phyloP scores from a whole-genome alignment of 2,888 invertebrate species.

The Polydrusus cervinus region DNA sequence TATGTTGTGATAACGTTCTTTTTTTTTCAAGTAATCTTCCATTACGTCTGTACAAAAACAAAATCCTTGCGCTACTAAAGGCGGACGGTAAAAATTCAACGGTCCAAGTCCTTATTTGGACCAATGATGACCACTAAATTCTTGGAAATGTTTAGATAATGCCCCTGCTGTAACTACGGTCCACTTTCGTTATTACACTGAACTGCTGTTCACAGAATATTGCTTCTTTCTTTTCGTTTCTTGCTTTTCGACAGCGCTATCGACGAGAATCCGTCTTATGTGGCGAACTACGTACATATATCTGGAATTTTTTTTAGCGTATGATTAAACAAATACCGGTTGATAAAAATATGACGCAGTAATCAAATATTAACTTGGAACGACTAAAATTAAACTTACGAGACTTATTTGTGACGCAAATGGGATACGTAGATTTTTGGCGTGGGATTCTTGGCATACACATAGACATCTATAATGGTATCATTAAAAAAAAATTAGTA shows the following conservation, averaged over 20 bases:
- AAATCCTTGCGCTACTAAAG: slow-evolving; percentile 13
- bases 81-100: background rate
- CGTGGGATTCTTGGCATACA: slow-evolving; percentile 18
- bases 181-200: slow-evolving; percentile 23
- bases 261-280: background rate
- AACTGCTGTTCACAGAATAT: slow-evolving; percentile 20
- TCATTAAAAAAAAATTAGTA: slow-evolving; percentile 12
- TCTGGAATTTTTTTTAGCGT: slow-evolving; percentile 9
- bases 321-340: background rate
- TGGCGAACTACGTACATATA: background rate
- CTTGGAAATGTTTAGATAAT: slow-evolving; percentile 30
- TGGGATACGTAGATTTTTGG: background rate
- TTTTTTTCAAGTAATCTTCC: slow-evolving; percentile 54
- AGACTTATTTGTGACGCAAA: slow-evolving; percentile 9
- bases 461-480: background rate
- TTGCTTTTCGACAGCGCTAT: background rate
- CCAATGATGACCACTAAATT: slow-evolving; percentile 20
- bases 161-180: slow-evolving; percentile 19
- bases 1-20: slow-evolving; percentile 61
- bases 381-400: slow-evolving; percentile 1
- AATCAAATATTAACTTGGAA: slow-evolving; percentile 5
- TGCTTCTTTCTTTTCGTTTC: background rate
- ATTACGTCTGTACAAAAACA: slow-evolving; percentile 34
- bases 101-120: background rate
- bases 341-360: slow-evolving; percentile 10